phyloP scores from a whole-genome alignment of 2,888 invertebrate species.

The Diabrotica balteata region DNA sequence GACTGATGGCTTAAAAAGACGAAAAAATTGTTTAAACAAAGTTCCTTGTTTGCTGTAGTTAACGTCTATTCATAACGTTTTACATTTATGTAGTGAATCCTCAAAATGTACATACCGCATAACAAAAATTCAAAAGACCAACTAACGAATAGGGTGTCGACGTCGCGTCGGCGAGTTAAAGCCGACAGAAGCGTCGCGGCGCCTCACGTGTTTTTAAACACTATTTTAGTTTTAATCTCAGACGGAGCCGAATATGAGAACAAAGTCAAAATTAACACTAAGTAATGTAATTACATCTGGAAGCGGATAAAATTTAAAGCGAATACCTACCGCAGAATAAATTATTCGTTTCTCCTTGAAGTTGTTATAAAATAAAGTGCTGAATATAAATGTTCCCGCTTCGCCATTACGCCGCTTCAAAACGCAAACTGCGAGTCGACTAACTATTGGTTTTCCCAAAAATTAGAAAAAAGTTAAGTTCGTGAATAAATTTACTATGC shows the following conservation, averaged over 20 bases:
- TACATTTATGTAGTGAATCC: too few species aligned
- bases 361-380: neutral
- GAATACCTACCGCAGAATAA: conserved; percentile 4
- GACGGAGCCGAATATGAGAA: neutral
- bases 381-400: conserved; percentile 1
- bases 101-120: too few species aligned
- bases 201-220: neutral
- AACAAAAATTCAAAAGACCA: neutral
- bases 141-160: neutral
- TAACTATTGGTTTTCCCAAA: too few species aligned
- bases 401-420: neutral
- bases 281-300: conserved; percentile 6
- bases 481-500: too few species aligned
- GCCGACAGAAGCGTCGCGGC: neutral
- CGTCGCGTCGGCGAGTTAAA: too few species aligned
- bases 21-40: too few species aligned
- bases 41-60: too few species aligned
- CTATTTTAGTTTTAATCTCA: neutral
- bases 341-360: conserved; percentile 2
- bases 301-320: conserved; percentile 1
- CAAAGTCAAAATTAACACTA: conserved; percentile 2
- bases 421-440: too few species aligned
- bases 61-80: too few species aligned
- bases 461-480: too few species aligned
- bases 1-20: too few species aligned